Evolutionary conservation across 2,888 invertebrate species (phyloP).

Genomic region (Phyllotreta cruciferae): DNA sequence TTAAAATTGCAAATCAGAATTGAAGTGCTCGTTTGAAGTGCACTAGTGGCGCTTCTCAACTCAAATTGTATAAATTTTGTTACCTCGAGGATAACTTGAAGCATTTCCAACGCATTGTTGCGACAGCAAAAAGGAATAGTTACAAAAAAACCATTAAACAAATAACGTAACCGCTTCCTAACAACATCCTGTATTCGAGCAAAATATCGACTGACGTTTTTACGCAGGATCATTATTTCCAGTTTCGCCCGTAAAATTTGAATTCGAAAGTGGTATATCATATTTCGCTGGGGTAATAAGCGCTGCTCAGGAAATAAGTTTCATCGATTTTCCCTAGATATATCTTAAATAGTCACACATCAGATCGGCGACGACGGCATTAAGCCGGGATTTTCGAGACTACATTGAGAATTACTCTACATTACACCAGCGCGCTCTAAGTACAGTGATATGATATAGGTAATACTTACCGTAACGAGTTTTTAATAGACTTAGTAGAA

Average conservation of each 20-base stretch:
- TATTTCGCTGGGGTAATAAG: conserved; percentile 4
- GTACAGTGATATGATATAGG: background rate
- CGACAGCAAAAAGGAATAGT: too few relatives aligned
- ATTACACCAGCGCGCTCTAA: background rate
- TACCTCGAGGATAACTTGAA: conserved; percentile 1
- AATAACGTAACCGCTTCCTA: too few relatives aligned
- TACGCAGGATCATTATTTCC: conserved; percentile 3
- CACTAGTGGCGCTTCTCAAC: conserved; percentile 8
- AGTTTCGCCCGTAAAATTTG: background rate
- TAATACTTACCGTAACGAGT: background rate
- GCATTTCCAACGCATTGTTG: background rate
- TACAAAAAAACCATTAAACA: too few relatives aligned
- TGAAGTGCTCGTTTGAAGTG: conserved; percentile 6
- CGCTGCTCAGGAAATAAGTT: conserved; percentile 4
- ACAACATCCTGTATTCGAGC: background rate
- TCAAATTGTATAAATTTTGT: conserved; percentile 12
- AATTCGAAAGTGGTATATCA: conserved; percentile 3
- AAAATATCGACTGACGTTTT: background rate
- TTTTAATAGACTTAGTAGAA: too few relatives aligned
- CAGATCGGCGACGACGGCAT: background rate
- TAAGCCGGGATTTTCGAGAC: background rate
- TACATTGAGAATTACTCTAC: background rate
- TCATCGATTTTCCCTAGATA: conserved; percentile 3
- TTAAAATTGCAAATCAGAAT: conserved; percentile 11
- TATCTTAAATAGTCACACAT: conserved; percentile 10